phyloP scores from a whole-genome alignment of 2,888 invertebrate species.

The Orthosia gothica region DNA sequence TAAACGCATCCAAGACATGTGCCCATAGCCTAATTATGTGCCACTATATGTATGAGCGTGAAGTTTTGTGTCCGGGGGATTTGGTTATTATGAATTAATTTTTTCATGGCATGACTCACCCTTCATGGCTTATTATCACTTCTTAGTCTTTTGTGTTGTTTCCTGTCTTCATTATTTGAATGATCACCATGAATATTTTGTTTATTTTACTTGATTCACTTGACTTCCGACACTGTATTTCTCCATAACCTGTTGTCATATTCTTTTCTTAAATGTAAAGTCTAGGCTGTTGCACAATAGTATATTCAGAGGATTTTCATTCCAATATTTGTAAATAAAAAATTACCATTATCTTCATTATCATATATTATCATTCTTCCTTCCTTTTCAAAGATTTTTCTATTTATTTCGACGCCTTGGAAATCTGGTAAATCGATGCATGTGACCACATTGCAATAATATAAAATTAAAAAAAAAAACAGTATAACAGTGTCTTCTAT shows the following conservation, averaged over 20 bases:
- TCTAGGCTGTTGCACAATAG: not conserved
- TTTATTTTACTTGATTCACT: not conserved
- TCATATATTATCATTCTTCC: too few species aligned
- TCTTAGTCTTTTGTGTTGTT: not conserved
- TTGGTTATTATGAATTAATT: slow-evolving; percentile 14
- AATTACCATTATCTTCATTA: too few species aligned
- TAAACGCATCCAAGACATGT: slow-evolving; percentile 1
- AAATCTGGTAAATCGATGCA: too few species aligned
- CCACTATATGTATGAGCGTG: not conserved
- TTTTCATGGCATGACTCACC: not conserved
- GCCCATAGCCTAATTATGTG: not conserved
- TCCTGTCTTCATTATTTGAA: not conserved
- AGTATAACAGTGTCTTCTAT: not conserved
- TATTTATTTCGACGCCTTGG: too few species aligned
- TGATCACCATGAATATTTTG: not conserved
- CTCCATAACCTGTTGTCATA: not conserved
- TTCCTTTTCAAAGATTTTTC: not conserved
- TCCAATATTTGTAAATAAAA: not conserved
- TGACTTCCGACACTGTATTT: too few species aligned
- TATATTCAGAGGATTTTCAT: not conserved
- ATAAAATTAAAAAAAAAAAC: too few species aligned
- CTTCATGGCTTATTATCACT: slow-evolving; percentile 8
- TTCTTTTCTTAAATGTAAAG: not conserved
- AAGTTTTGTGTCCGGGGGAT: slow-evolving; percentile 18
- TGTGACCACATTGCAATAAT: too few species aligned